Evolutionary conservation across 2,888 invertebrate species (phyloP), one percentile per base, ranked within the genome.

Genomic region (Leptinotarsa haldemani): DNA sequence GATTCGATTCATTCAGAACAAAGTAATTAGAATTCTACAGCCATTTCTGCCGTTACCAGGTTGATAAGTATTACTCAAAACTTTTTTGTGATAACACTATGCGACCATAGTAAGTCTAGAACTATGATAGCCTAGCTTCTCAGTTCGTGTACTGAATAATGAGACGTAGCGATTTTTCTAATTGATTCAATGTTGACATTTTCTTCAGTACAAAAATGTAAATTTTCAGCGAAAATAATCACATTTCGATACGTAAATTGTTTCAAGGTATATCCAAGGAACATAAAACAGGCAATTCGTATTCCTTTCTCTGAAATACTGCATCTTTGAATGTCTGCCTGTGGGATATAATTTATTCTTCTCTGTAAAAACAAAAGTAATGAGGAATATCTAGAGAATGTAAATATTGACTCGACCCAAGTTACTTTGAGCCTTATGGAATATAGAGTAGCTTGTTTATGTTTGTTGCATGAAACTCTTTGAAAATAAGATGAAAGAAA

Each of bases 361-460:
- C 40, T 61, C 9, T 12, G 56, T 61, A 25, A 40, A 40, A 61
- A 61, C 61, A 61, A 61, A 61, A 30, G 61, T 61, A 16, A 61
- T 61, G 40, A 61, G 40, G 40, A 30, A 61, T 61, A 61, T 61
- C 61, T 30, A 61, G 25, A 30, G 40, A 61, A 40, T 18, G 30
- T 61, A 61, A 61, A 61, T 61, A 61, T 61, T 61, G 61, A 61
- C 61, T 61, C 30, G 13, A 61, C 16, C 30, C n/a, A 61, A 61
- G 61, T 30, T 9, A n/a, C 61, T 61, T 61, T 61, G 61, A 30
- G 30, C 40, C n/a, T 30, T 61, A 61, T 61, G 16, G 30, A 61
- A 61, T 61, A 61, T 61, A 61, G 61, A 61, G 40, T 18, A 61
- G 61, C 40, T 61, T 61, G 61, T 61, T 61, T 61, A 61, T 61